Percentiles rank a stretch among this genome's conserved stretches.
phyloP scores from a whole-genome alignment of 2,797 vertebrate genomes.

The Myotis vivesi region DNA sequence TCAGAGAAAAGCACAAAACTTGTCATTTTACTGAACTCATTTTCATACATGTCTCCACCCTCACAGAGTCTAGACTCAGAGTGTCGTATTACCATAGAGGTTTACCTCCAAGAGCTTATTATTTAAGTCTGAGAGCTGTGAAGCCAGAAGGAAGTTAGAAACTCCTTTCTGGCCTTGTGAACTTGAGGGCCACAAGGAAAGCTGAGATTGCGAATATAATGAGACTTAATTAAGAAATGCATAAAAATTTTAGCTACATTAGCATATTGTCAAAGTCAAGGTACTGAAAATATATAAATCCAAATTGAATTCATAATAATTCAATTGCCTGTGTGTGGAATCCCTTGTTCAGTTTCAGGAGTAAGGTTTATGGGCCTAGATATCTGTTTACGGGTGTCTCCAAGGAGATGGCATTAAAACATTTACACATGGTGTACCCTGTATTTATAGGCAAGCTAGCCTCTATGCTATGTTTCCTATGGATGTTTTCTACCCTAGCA shows the following conservation, averaged over 20 bases:
- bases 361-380: constrained; percentile 13
- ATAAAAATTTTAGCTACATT: constrained; percentile 2
- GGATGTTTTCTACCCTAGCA: not conserved
- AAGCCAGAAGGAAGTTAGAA: not conserved
- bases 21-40: constrained; percentile 16
- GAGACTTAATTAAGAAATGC: not conserved
- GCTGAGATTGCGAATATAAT: not conserved
- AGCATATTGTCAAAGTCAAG: not conserved
- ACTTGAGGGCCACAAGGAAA: not conserved
- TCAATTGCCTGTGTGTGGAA: not conserved
- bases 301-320: constrained; percentile 33
- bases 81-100: not conserved
- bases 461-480: not conserved
- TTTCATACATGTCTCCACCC: not conserved
- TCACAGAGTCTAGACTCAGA: not conserved
- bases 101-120: not conserved
- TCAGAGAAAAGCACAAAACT: constrained; percentile 24
- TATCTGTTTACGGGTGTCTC: constrained; percentile 18
- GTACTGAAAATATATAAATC: constrained; percentile 24
- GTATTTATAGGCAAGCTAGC: not conserved
- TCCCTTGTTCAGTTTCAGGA: constrained; percentile 16
- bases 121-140: constrained; percentile 7
- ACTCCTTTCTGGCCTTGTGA: not conserved
- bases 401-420: constrained; percentile 19
- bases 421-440: not conserved